Evolutionary conservation across 1,140 invertebrate species (phyloP).

Genomic region (Pteromalus puparum): DNA sequence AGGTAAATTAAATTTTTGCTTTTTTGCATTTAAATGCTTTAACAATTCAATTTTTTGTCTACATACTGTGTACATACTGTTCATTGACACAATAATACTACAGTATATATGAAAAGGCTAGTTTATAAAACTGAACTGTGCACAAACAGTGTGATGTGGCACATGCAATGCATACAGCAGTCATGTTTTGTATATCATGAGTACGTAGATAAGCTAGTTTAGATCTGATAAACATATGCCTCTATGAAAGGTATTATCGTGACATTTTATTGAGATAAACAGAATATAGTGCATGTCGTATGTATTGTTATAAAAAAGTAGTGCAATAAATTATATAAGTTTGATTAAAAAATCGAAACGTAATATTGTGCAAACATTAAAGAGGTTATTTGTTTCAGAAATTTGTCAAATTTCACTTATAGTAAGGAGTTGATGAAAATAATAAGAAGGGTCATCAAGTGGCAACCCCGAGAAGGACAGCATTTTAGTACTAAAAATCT

Average conservation of each 20-base stretch:
- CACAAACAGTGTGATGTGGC: not conserved
- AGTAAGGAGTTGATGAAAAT: constrained; percentile 71
- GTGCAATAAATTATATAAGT: not conserved
- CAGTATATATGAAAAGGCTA: not conserved
- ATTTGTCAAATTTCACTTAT: constrained; percentile 62
- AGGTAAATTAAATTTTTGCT: constrained; percentile 58
- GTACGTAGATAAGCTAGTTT: constrained; percentile 37
- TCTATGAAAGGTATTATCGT: not conserved
- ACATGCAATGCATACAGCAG: not conserved
- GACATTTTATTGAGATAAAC: constrained; percentile 5
- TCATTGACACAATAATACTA: not conserved
- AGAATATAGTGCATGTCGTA: not conserved
- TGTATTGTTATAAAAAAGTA: constrained; percentile 2
- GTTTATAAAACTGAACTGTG: not conserved
- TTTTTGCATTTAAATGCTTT: not conserved
- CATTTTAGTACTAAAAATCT: constrained; percentile 70
- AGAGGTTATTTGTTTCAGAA: constrained; percentile 57
- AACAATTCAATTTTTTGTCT: not conserved
- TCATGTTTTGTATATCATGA: constrained; percentile 4
- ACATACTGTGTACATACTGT: not conserved
- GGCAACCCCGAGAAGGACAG: constrained; percentile 67
- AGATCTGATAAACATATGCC: constrained; percentile 29
- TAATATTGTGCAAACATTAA: constrained; percentile 25
- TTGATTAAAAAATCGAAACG: constrained; percentile 10
- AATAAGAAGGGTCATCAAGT: constrained; percentile 71